Conservation (phyloP, 2,797 vertebrate species). For the Limosa lapponica region DNA sequence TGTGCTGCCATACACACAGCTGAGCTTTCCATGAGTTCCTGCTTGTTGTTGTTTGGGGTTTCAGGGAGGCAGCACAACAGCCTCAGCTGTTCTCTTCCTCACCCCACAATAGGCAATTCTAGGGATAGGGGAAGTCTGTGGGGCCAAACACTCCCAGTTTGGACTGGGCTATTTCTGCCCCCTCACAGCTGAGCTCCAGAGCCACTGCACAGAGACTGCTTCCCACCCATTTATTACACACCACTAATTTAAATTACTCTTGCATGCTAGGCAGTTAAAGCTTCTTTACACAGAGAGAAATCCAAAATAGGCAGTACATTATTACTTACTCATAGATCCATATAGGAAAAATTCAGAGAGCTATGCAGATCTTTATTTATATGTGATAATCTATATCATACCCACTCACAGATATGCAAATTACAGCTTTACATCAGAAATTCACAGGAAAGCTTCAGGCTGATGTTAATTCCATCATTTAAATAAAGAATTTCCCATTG, state of each 20-base stretch:
- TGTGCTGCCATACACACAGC: accelerated
- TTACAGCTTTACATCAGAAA: constrained; percentile 57
- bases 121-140: background rate
- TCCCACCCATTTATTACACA: background rate
- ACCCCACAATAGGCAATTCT: background rate
- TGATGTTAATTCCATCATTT: constrained; percentile 67
- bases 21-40: background rate
- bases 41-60: background rate
- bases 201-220: background rate
- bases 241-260: background rate
- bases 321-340: background rate
- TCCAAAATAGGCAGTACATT: background rate
- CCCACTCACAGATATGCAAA: constrained; percentile 54
- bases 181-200: background rate
- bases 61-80: background rate
- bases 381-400: constrained; percentile 35
- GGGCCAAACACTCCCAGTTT: background rate
- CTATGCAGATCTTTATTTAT: constrained; percentile 53
- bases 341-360: background rate
- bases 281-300: background rate
- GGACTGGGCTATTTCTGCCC: background rate
- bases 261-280: background rate
- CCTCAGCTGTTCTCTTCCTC: background rate
- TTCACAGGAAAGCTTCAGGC: constrained; percentile 52
- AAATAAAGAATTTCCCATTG: constrained; percentile 64